A percentile compares a stretch with the other conserved stretches of the same genome.
phyloP scores from a whole-genome alignment of 2,888 invertebrate genomes.

The Diloba caeruleocephala region DNA sequence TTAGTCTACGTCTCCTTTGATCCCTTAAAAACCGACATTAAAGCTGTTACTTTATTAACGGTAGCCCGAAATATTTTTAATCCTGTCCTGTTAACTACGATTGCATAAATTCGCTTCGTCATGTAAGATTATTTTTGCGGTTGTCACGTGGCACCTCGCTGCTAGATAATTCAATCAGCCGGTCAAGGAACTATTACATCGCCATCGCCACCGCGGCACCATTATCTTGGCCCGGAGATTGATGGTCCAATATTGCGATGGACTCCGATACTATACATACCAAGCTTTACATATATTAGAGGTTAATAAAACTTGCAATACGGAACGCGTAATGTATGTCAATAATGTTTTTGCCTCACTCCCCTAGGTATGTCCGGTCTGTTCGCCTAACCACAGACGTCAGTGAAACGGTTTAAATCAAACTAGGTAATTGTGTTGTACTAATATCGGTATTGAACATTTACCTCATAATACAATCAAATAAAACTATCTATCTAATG shows the following conservation, averaged over 20 bases:
- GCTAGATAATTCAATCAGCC: constrained; percentile 78
- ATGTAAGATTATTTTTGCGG: constrained; percentile 59
- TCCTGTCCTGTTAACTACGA: constrained; percentile 22
- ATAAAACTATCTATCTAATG: constrained; percentile 26
- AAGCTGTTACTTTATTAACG: constrained; percentile 6
- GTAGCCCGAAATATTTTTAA: constrained; percentile 43
- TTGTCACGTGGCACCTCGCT: constrained; percentile 50
- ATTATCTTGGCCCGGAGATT: constrained; percentile 81
- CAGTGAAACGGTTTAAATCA: constrained; percentile 50
- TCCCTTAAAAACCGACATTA: constrained; percentile 11
- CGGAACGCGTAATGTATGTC: constrained; percentile 57
- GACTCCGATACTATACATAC: constrained; percentile 60
- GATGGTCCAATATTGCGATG: constrained; percentile 81
- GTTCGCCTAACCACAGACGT: constrained; percentile 54
- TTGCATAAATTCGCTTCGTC: constrained; percentile 57
- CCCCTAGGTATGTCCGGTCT: constrained; percentile 39
- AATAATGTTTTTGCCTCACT: constrained; percentile 28
- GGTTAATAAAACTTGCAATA: constrained; percentile 40
- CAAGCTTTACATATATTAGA: constrained; percentile 37
- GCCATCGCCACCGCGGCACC: constrained; percentile 70
- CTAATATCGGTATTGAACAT: not conserved
- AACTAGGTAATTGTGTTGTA: constrained; percentile 38
- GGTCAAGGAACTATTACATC: constrained; percentile 82
- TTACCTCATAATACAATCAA: constrained; percentile 11
- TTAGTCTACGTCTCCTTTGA: constrained; percentile 24